Evolutionary conservation across 2,113 vertebrate genomes (phyloP), one percentile per base, ranked within the genome.

Genomic region (Raja brachyura): DNA sequence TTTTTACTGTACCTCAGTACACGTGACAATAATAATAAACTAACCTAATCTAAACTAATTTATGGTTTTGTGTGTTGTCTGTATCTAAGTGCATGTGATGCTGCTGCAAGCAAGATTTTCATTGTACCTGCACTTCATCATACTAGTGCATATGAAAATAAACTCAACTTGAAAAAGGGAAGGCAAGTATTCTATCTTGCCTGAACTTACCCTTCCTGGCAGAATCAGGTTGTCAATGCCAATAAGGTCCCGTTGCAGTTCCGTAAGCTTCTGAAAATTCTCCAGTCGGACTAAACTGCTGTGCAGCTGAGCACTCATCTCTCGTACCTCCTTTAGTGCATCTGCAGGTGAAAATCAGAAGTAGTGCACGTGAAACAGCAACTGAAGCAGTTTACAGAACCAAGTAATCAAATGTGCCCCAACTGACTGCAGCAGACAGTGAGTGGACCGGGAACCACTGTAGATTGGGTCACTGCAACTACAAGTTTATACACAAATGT

Each of bases 221-320:
- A 96, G 95, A 0, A 96, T 96, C 54, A 99, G 95, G 75, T 97
- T 98, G 93, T 99, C 98, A 0, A 98, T 94, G 16, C 98, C 98
- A 0, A 98, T 97, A 94, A 99, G 95, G 95, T 98, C 98, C 0
- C 97, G 97, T 95, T 99, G 98, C 93, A 99, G 96, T 96, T 99
- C 98, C 0, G 96, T 97, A 8, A 99, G 97, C 95, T 98, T 99
- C 96, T 99, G 99, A 93, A 99, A 97, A 22, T 98, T 99, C 94
- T 99, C 98, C 95, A 99, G 96, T 16, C 97, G 97, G 93, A 97
- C 96, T 2, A 99, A 97, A 93, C 98, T 98, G 94, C 96, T 97
- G 94, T 97, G 98, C 0, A 99, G 97, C 93, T 95, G 96, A 0
- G 97, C 94, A 0, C 96, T 97, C 78, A 99, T 97, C 86, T 98